Evolutionary conservation across 1,140 invertebrate species (phyloP), one percentile per base, ranked within the genome.

Genomic region (Ostrea denselamellosa): DNA sequence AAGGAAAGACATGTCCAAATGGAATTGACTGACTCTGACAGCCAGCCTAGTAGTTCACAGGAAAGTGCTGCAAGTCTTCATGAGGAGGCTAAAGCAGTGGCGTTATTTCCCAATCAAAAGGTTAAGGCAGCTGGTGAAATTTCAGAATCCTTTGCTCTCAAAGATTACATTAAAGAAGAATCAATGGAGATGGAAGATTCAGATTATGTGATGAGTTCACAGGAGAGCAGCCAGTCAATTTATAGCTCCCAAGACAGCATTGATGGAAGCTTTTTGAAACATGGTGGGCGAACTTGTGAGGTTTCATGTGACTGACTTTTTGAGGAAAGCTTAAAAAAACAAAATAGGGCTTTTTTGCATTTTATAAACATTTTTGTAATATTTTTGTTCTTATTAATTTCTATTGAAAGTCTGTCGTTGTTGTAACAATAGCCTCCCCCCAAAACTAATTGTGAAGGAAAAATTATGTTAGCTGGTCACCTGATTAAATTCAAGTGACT

Each of bases 221-320:
- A 77, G 28, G 68, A 77, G 25, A 77, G 68, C 25, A 77, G 22
- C 9, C 9, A 28, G 22, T 77, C 68, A 28, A 10, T 77, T 77
- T 77, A 77, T 25, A 77, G 68, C 14, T 77, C 68, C 68, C 68
- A 77, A 77, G 68, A 77, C 28, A 77, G 68, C 68, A 77, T 77
- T 77, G 68, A 77, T 77, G 68, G 68, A 77, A 77, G 68, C 28
- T 77, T 77, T 34, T 28, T 77, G 28, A 77, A 77, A 28, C 68
- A 77, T 28, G 68, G 68, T 12, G 68, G 68, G 25, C 68, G 68
- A 77, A 28, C 14, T 77, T 25, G 25, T 71, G 68, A 34, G 25
- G 68, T 77, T 77, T 77, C 68, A 28, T 77, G 68, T 28, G 68
- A 77, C 28, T 77, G 28, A 71, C 8, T 8, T 77, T 77, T 28